Evolutionary conservation across 2,888 invertebrate genomes (phyloP).

Genomic region (Acrobasis repandana): DNA sequence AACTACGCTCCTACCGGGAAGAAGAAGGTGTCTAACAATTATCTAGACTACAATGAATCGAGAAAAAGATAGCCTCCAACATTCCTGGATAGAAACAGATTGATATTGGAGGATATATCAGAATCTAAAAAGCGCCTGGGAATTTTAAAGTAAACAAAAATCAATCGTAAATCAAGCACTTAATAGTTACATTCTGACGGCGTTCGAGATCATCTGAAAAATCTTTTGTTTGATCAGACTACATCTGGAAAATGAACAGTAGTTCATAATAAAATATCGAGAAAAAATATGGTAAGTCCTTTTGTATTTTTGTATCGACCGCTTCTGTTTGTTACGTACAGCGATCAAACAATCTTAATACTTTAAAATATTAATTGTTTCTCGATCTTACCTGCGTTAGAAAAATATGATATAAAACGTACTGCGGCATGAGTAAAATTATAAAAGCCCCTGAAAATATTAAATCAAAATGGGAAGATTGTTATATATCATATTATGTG

Average conservation of each 20-base stretch:
- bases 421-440: too few species aligned
- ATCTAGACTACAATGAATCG: background rate
- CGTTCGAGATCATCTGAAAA: constrained; percentile 71
- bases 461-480: too few species aligned
- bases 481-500: too few species aligned
- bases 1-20: too few species aligned
- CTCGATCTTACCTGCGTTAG: background rate
- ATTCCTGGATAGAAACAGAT: constrained; percentile 35
- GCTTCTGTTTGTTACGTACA: constrained; percentile 60
- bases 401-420: too few species aligned
- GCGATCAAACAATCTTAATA: constrained; percentile 56
- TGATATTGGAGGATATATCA: constrained; percentile 42
- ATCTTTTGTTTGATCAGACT: constrained; percentile 81
- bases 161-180: constrained; percentile 69
- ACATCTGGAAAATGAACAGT: constrained; percentile 82
- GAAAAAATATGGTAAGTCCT: constrained; percentile 82
- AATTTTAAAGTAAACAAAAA: constrained; percentile 69
- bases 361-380: constrained; percentile 41
- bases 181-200: constrained; percentile 73
- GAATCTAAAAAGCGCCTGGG: constrained; percentile 57
- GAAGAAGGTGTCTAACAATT: too few species aligned
- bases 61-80: background rate
- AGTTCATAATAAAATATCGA: constrained; percentile 82
- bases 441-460: too few species aligned
- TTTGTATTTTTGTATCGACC: constrained; percentile 82